Percentiles rank a stretch among this genome's conserved stretches.
phyloP scores from a whole-genome alignment of 2,888 invertebrate species.

The Hipparchia semele region DNA sequence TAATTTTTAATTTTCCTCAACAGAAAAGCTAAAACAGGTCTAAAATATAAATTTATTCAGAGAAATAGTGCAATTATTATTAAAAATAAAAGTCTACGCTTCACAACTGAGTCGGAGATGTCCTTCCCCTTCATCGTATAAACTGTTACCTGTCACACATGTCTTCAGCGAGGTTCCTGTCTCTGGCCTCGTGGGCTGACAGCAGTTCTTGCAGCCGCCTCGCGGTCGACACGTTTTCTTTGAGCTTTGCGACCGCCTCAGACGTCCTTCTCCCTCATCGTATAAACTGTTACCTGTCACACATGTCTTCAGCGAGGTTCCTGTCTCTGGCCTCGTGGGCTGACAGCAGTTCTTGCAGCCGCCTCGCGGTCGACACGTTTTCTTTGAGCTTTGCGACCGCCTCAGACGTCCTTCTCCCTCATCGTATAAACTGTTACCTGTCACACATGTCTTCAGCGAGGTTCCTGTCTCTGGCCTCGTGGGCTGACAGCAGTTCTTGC shows the following conservation, averaged over 20 bases:
- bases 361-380: constrained; percentile 83
- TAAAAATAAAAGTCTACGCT: too few relatives aligned
- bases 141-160: constrained; percentile 81
- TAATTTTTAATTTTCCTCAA: too few relatives aligned
- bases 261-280: constrained; percentile 83
- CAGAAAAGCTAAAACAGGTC: too few relatives aligned
- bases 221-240: constrained; percentile 83
- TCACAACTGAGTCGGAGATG: too few relatives aligned
- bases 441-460: constrained; percentile 89
- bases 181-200: constrained; percentile 87
- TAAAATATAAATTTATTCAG: too few relatives aligned
- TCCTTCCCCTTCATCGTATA: background rate
- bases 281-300: constrained; percentile 63
- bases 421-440: constrained; percentile 63
- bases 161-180: constrained; percentile 91
- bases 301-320: constrained; percentile 91
- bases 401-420: constrained; percentile 84
- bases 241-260: constrained; percentile 86
- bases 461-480: constrained; percentile 92
- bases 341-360: constrained; percentile 85
- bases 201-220: constrained; percentile 86
- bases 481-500: constrained; percentile 84
- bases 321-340: constrained; percentile 90
- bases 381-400: constrained; percentile 85
- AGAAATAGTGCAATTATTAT: too few relatives aligned